Conservation (phyloP, 92 coral and sea anemone species). For the Porites cylindrica region DNA sequence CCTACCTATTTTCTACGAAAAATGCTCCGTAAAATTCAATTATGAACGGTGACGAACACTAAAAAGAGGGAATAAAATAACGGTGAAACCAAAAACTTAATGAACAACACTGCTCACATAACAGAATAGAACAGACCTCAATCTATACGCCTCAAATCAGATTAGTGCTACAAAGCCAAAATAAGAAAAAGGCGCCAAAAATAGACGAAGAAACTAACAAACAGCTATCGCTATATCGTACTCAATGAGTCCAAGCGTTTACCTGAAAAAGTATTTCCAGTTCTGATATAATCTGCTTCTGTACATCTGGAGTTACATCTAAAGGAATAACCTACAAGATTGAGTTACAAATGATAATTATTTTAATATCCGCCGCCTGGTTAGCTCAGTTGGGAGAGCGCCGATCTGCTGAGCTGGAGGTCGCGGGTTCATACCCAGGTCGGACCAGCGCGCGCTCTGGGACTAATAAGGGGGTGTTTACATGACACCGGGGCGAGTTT, state of each 20-base stretch:
- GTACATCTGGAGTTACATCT: conserved; percentile 95
- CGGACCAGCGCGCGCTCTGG: too few relatives aligned
- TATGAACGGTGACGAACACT: conserved; percentile 94
- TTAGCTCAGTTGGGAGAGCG: too few relatives aligned
- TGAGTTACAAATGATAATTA: neutral
- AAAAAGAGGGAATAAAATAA: conserved; percentile 7
- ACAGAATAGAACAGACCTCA: too few relatives aligned
- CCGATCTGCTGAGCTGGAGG: too few relatives aligned
- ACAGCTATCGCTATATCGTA: too few relatives aligned
- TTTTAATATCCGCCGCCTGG: neutral
- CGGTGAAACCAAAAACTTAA: neutral
- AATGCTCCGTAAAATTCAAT: conserved; percentile 99
- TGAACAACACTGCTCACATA: neutral
- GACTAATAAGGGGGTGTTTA: too few relatives aligned
- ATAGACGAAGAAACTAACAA: too few relatives aligned
- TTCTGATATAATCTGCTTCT: conserved; percentile 96
- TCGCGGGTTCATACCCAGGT: neutral
- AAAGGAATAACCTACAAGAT: conserved; percentile 86
- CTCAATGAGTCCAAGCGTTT: neutral
- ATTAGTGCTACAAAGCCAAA: too few relatives aligned
- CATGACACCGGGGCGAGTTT: too few relatives aligned
- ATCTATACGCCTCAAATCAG: too few relatives aligned
- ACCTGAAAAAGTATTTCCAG: conserved; percentile 98
- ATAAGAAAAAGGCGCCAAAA: too few relatives aligned
- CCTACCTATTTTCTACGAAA: conserved; percentile 95